These are phyloP conservation scores for Aphaenogaster rudis DNA, from an alignment of 1,140 invertebrate species.

Conservation along the genomic window DNA sequence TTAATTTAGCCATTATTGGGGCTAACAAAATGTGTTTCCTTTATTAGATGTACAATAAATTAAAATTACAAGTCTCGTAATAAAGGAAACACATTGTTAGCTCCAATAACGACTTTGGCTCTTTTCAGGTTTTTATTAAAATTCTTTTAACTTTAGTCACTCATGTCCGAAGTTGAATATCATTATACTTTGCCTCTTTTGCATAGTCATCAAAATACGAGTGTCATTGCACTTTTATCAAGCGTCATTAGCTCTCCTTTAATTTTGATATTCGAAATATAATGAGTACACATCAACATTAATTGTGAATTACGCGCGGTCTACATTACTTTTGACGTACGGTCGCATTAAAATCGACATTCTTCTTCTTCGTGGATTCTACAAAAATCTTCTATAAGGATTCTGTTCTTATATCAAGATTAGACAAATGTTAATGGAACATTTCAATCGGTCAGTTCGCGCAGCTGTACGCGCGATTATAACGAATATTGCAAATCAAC, in stretches of 20 bases:
- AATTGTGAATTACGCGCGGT: not conserved
- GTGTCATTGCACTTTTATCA: not conserved
- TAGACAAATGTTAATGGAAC: not conserved
- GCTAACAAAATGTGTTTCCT: too few relatives aligned
- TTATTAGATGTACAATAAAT: too few relatives aligned
- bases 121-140: too few relatives aligned
- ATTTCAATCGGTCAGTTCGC: not conserved
- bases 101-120: too few relatives aligned
- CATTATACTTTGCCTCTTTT: not conserved
- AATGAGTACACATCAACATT: not conserved
- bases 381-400: not conserved
- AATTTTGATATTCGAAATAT: not conserved
- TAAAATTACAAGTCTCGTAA: too few relatives aligned
- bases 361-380: too few relatives aligned
- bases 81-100: too few relatives aligned
- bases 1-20: too few relatives aligned
- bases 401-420: not conserved
- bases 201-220: not conserved
- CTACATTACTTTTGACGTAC: too few relatives aligned
- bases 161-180: not conserved
- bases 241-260: too few relatives aligned
- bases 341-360: not conserved
- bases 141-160: too few relatives aligned
- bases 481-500: not conserved
- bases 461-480: not conserved